Base-by-base conservation (phyloP, 2,888 invertebrate species). In the Athalia circularis region DNA sequence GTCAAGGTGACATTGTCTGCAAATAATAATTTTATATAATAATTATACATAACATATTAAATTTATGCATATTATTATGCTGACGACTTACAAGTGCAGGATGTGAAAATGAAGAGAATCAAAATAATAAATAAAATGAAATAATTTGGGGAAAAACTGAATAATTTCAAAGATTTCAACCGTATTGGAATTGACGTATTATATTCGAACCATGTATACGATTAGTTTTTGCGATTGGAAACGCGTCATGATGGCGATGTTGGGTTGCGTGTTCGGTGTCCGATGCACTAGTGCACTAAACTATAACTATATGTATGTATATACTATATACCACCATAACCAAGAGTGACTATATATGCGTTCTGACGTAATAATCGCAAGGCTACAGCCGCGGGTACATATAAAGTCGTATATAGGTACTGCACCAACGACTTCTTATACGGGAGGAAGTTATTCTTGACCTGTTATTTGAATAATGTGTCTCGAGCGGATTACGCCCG, bases 391-490 rank as follows among this genome's bases (percentile, higher is more conserved):
- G 77, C 59, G 61, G 50, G 52, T 48, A 64, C 29, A 45, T 64
- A 48, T 5, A 4, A 45, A 54, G 54, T 50, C 68, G 64, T 68
- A 50, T 50, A 61, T 43, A 43, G 62, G 57, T n/a, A 64, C 68
- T 79, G 77, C 54, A 15, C 15, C 57, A 47, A 59, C 43, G 57
- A 54, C 62, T 62, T 64, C 80, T 77, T 80, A 80, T 80, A 80
- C 79, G 81, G 80, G 65, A 80, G 80, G 81, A 78, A 79, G 81
- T 81, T 81, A 79, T 81, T 81, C 80, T 81, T 80, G 81, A 81
- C 80, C 81, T 81, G 81, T 76, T 79, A 80, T 80, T 81, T 80
- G 79, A 79, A 61, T 64, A 75, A 75, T 64, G 62, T 57, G 72
- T 72, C 72, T 72, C 57, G 72, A 29, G 29, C 72, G 57, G n/a